Evolutionary conservation across 1,140 invertebrate species (phyloP), one percentile per base, ranked within the genome.

Genomic region (Eriocheir sinensis): DNA sequence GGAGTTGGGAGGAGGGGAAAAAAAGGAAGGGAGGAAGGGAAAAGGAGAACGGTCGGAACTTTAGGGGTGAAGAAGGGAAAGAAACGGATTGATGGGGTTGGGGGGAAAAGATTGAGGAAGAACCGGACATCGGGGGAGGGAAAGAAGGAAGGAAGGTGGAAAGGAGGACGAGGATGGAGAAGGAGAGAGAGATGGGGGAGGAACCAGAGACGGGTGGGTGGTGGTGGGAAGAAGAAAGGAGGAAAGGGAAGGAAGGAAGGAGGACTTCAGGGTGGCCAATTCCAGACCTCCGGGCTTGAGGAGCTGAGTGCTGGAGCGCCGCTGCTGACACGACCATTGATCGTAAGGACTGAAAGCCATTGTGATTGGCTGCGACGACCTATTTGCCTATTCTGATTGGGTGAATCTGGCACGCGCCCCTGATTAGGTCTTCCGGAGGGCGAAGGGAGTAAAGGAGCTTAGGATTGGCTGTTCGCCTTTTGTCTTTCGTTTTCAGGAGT

Each of bases 271-370:
- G n/a, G 36, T 8, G 30, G 91, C 27, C 85, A 88, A 93, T 32
- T 93, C 92, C n/a, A 27, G 38, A 86, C 89, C 44, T 30, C 34
- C 92, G n/a, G n/a, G 85, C 92, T 88, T 36, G 40, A 89, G 92
- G 85, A n/a, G 83, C 44, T 36, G 83, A 88, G 83, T 86, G 83
- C 85, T 88, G 85, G 79, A 85, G 91, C 83, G 36, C 85, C 83
- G 36, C 85, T n/a, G 83, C 92, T 60, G n/a, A 21, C 83, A 88
- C 48, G 89, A 36, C 88, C 92, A 93, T 93, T 93, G 92, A 93
- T 93, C 92, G 92, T 38, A 53, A 15, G 40, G 92, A 36, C 44
- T 40, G 85, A 40, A n/a, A n/a, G n/a, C n/a, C n/a, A 85, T n/a
- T 44, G 81, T 36, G 92, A 83, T 40, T 32, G 85, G 92, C 40